These are phyloP conservation scores for Alligator sinensis DNA, from an alignment of 2,113 vertebrate species.

Conservation along the genomic window DNA sequence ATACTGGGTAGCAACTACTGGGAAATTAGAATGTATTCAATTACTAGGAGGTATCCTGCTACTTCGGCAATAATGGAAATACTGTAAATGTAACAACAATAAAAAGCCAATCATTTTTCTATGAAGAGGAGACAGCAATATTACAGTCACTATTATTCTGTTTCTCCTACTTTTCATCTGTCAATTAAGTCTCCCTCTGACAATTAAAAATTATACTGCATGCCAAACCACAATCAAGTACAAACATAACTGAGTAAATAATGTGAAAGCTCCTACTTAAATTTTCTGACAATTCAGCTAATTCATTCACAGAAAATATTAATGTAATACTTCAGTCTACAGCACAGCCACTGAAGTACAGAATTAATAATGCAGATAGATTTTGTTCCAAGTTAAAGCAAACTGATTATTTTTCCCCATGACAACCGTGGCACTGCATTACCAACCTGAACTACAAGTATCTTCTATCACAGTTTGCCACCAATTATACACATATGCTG, in stretches of 20 bases:
- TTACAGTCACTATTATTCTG: not conserved
- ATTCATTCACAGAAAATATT: slow-evolving; percentile 55
- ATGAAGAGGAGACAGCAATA: slow-evolving; percentile 10
- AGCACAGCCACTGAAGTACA: slow-evolving; percentile 24
- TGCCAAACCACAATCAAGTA: slow-evolving; percentile 53
- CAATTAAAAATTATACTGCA: slow-evolving; percentile 67
- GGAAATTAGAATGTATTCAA: slow-evolving; percentile 24
- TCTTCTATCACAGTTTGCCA: slow-evolving; percentile 51
- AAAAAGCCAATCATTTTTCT: slow-evolving; percentile 1
- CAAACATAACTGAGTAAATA: slow-evolving; percentile 68
- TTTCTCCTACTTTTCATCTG: slow-evolving; percentile 15
- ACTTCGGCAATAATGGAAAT: not conserved
- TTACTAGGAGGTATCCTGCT: not conserved
- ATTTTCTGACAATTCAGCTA: slow-evolving; percentile 49
- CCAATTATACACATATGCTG: not conserved
- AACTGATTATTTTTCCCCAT: slow-evolving; percentile 23
- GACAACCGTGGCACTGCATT: slow-evolving; percentile 48
- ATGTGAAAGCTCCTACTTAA: slow-evolving; percentile 47
- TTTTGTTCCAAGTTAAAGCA: slow-evolving; percentile 30
- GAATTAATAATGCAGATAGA: slow-evolving; percentile 47
- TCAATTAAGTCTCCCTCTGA: slow-evolving; percentile 46
- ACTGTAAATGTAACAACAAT: not conserved
- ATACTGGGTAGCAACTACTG: not conserved
- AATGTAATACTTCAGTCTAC: slow-evolving; percentile 63
- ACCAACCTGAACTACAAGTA: not conserved